Percentiles rank a stretch among this genome's conserved stretches.
These are phyloP conservation scores for Sarcoramphus papa DNA, from an alignment of 2,797 vertebrate species.

Conservation along the genomic window DNA sequence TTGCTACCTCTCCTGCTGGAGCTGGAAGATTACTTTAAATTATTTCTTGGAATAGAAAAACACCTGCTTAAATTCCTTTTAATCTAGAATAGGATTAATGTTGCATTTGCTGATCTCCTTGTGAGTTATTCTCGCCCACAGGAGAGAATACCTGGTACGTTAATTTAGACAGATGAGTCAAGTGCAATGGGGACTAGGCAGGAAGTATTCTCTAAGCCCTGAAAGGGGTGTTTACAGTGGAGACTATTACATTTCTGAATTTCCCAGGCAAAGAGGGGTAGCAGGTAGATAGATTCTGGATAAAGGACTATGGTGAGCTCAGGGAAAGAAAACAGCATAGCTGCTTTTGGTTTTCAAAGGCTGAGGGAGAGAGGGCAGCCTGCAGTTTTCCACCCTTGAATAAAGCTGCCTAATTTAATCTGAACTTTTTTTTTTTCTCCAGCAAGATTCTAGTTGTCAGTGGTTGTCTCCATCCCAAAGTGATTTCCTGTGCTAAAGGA, in stretches of 20 bases:
- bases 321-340: background rate
- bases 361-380: background rate
- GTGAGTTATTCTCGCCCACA: background rate
- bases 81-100: background rate
- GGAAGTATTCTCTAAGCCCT: background rate
- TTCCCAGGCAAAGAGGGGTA: background rate
- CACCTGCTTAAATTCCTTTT: background rate
- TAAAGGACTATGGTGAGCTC: background rate
- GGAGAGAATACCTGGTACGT: background rate
- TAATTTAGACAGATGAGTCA: background rate
- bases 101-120: background rate
- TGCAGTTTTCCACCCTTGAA: background rate
- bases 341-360: background rate
- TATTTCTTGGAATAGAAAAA: background rate
- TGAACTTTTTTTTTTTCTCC: background rate
- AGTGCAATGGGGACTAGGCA: background rate
- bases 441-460: background rate
- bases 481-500: background rate
- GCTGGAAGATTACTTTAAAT: background rate
- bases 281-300: background rate
- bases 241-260: background rate
- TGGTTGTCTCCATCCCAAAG: background rate
- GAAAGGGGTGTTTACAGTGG: background rate
- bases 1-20: background rate
- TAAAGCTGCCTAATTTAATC: background rate